These are phyloP conservation scores for Mechanitis mazaeus DNA, from an alignment of 2,888 invertebrate genomes.

Conservation along the genomic window DNA sequence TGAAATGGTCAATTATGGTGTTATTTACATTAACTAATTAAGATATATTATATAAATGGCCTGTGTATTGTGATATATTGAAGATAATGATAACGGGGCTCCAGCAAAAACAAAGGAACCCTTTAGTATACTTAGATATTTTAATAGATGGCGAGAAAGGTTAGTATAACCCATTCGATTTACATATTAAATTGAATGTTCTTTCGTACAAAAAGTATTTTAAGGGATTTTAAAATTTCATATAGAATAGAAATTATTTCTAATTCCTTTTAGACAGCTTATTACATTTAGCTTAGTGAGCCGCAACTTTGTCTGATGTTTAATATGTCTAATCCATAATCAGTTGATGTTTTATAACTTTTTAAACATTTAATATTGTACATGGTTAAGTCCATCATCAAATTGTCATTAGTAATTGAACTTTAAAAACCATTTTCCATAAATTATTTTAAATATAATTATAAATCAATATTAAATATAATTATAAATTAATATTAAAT, in stretches of 20 bases:
- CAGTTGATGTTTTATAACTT: too few species aligned
- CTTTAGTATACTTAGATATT: conserved; percentile 84
- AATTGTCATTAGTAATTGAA: too few species aligned
- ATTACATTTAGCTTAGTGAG: conserved; percentile 30
- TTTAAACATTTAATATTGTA: too few species aligned
- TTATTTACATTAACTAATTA: conserved; percentile 13
- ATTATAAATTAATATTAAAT: neutral
- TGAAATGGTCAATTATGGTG: conserved; percentile 26
- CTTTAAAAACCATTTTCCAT: too few species aligned
- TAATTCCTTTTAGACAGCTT: conserved; percentile 26
- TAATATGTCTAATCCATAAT: neutral
- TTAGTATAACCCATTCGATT: conserved; percentile 45
- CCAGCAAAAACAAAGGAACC: conserved; percentile 68
- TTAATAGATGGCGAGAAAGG: conserved; percentile 81
- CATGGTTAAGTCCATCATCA: too few species aligned
- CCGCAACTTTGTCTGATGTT: conserved; percentile 29
- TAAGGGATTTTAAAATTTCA: too few species aligned
- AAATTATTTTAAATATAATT: too few species aligned
- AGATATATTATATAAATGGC: conserved; percentile 16
- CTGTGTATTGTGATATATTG: conserved; percentile 21
- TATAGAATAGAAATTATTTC: conserved; percentile 1
- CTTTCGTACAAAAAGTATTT: too few species aligned
- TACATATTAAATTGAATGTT: neutral
- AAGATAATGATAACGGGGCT: conserved; percentile 34
- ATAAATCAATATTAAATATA: neutral